phyloP scores from a whole-genome alignment of 2,797 vertebrate species.

The Chanos chanos region DNA sequence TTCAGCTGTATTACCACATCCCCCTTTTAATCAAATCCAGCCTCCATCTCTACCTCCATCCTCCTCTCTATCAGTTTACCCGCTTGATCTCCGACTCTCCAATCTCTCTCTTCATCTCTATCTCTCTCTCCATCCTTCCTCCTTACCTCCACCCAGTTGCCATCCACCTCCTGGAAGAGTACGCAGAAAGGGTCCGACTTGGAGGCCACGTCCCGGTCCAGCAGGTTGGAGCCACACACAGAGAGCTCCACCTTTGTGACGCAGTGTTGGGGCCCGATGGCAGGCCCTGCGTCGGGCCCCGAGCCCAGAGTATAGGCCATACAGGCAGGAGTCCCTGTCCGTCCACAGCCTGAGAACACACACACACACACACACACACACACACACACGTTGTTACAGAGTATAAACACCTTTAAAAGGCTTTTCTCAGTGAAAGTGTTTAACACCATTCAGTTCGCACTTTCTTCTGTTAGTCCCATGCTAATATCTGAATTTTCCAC shows the following conservation, averaged over 20 bases:
- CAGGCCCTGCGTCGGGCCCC: constrained; percentile 48
- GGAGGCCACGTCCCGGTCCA: constrained; percentile 94
- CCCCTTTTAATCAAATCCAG: not conserved
- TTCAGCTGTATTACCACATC: not conserved
- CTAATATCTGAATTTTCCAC: too few relatives aligned
- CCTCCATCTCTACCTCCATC: not conserved
- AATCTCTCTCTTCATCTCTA: not conserved
- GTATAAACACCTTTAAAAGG: too few relatives aligned
- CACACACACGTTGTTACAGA: not conserved
- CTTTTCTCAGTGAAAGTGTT: too few relatives aligned
- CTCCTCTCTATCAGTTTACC: not conserved
- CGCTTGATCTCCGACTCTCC: not conserved
- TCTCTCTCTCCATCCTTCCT: not conserved
- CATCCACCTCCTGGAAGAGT: constrained; percentile 86
- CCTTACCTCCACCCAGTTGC: constrained; percentile 92
- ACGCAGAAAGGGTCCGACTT: constrained; percentile 99
- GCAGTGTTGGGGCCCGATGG: constrained; percentile 80
- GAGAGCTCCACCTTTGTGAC: constrained; percentile 92
- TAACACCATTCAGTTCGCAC: too few relatives aligned
- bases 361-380: not conserved
- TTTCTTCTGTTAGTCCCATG: too few relatives aligned
- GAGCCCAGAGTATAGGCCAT: constrained; percentile 86
- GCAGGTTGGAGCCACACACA: constrained; percentile 82
- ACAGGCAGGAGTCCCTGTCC: constrained; percentile 51
- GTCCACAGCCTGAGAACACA: constrained; percentile 60